phyloP scores from a whole-genome alignment of 2,888 invertebrate genomes.

The Germaria angustata region DNA sequence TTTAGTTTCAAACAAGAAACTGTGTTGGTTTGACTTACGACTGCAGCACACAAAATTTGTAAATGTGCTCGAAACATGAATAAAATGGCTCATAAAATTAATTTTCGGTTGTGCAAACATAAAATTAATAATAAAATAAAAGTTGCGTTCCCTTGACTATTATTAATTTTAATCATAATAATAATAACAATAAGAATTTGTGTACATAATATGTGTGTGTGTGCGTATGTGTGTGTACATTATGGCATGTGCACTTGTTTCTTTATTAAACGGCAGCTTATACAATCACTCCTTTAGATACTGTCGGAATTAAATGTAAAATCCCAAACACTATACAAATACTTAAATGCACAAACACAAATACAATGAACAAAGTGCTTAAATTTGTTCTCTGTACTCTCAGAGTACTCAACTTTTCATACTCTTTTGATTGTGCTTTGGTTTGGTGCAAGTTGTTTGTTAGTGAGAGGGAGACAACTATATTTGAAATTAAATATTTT shows the following conservation, averaged over 20 bases:
- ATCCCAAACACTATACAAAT: slow-evolving; percentile 31
- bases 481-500: slow-evolving; percentile 7
- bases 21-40: not conserved
- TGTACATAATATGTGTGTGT: not conserved
- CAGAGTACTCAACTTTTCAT: not conserved
- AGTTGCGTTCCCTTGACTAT: not conserved
- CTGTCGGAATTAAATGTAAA: slow-evolving; percentile 31
- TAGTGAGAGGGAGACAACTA: slow-evolving; percentile 38
- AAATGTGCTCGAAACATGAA: not conserved
- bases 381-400: not conserved
- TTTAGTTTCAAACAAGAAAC: not conserved
- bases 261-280: slow-evolving; percentile 43
- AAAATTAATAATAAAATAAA: not conserved
- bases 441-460: not conserved
- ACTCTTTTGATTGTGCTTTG: not conserved
- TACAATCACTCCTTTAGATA: slow-evolving; percentile 44
- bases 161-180: too few species aligned
- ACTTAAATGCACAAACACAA: not conserved
- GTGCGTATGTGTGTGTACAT: not conserved
- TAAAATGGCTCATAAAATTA: not conserved
- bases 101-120: not conserved
- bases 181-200: too few species aligned
- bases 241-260: slow-evolving; percentile 1
- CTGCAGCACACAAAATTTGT: not conserved
- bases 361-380: not conserved